Base-by-base conservation (phyloP, 2,113 vertebrate species). In the Maccullochella peelii region DNA sequence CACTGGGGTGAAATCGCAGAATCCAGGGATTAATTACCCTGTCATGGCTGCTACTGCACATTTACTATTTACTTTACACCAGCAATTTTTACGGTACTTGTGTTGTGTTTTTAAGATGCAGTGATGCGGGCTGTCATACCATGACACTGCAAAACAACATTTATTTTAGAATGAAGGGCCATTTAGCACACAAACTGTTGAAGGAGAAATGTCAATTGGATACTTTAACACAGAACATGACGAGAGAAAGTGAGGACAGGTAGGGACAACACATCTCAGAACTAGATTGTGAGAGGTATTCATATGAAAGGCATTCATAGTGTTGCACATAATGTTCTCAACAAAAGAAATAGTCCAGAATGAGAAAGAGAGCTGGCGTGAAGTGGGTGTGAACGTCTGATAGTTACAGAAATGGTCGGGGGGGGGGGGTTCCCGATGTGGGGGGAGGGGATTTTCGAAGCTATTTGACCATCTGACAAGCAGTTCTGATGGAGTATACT, bases 1-100 rank as follows among this genome's bases (percentile, higher is more conserved):
- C 82, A 84, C 57, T 36, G n/a, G 52, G 71, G 77, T 87, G 80
- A 89, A 85, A 76, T 76, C 0, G 14, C 70, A 88, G 49, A 87
- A 90, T 65, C 52, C 52, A 70, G 72, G 82, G 78, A 92, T 84
- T 91, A 91, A 93, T 89, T 87, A 91, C 14, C 55, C 75, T 87
- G 91, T 88, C 91, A 86, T 71, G 30, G 33, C 87, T 78, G 59
- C 88, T 78, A 36, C 73, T 58, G 73, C 74, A 75, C 81, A 82
- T 79, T 87, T 50, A 77, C 67, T 50, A 52, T 89, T 86, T 84
- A 70, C 82, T 62, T 83, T 69, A 72, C n/a, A 12, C 33, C 70
- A 79, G 88, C 83, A 86, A 30, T 87, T 87, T 87, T 76, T 73
- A 54, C n/a, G 23, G 59, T 15, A 66, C 33, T 70, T 33, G 50